Evolutionary conservation across 2,797 vertebrate genomes (phyloP).

Genomic region (Nyctalus aviator): DNA sequence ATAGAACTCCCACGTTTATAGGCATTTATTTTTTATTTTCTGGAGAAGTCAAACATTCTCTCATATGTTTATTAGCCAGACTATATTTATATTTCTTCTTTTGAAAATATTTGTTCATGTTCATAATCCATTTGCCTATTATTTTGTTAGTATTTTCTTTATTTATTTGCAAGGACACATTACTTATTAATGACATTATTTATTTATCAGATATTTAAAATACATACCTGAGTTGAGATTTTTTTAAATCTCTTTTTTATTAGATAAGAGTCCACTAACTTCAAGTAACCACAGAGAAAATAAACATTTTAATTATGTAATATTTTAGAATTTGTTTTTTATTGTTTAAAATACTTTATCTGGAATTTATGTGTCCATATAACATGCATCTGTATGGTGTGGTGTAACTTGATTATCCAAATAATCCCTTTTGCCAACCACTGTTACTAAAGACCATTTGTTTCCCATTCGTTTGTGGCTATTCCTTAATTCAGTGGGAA

Average conservation of each 20-base stretch:
- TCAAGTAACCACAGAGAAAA: not conserved
- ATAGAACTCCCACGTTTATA: not conserved
- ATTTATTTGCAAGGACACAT: constrained; percentile 38
- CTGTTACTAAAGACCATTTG: not conserved
- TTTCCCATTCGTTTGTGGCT: not conserved
- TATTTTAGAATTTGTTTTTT: not conserved
- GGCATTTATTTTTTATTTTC: constrained; percentile 48
- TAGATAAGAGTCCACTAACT: not conserved
- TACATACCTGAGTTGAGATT: not conserved
- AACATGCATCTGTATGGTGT: not conserved
- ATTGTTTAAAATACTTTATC: not conserved
- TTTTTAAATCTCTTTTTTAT: not conserved
- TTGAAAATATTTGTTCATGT: constrained; percentile 24
- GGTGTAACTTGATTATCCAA: not conserved
- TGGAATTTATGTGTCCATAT: not conserved
- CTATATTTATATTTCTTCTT: constrained; percentile 39
- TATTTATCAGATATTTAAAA: constrained; percentile 45
- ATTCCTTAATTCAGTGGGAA: not conserved
- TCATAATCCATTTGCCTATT: constrained; percentile 33
- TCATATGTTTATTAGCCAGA: not conserved
- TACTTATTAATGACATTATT: constrained; percentile 53
- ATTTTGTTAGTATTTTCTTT: not conserved
- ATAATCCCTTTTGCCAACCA: not conserved
- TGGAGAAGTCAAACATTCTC: constrained; percentile 6
- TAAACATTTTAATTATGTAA: not conserved